Evolutionary conservation across 2,888 invertebrate species (phyloP).

Genomic region (Buathra laborator): DNA sequence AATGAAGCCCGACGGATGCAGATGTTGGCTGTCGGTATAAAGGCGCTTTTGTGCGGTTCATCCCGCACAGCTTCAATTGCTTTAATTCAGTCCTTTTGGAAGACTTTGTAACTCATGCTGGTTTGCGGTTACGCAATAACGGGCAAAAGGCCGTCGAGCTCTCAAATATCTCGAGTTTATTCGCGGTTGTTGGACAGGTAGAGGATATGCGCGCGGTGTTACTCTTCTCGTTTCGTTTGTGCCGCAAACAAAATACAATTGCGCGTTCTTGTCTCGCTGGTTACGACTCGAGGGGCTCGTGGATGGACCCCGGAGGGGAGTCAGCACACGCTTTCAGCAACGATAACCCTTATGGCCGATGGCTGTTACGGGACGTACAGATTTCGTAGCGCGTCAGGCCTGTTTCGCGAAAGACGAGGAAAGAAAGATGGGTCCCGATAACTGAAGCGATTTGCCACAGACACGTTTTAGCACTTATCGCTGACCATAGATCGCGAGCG

Average conservation of each 20-base stretch:
- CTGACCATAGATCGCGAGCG: neutral
- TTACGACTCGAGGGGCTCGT: no score
- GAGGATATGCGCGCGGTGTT: neutral
- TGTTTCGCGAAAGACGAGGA: neutral
- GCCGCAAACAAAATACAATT: no score
- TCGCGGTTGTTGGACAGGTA: neutral
- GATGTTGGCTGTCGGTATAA: no score
- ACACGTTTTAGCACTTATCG: neutral
- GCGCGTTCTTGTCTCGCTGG: no score
- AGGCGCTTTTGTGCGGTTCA: neutral
- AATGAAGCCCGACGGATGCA: no score
- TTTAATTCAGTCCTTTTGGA: neutral
- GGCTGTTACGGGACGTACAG: neutral
- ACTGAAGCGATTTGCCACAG: neutral
- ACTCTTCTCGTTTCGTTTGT: no score
- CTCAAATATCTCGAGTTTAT: neutral
- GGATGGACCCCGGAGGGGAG: no score
- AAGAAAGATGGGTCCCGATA: neutral
- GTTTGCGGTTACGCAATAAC: constrained; percentile 54
- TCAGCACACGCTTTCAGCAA: no score
- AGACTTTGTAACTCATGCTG: constrained; percentile 32
- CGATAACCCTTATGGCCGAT: neutral
- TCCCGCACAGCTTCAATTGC: neutral
- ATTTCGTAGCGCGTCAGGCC: neutral
- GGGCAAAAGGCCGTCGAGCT: neutral